Evolutionary conservation across 2,888 invertebrate species (phyloP).

Genomic region (Acanthosoma haemorrhoidale): DNA sequence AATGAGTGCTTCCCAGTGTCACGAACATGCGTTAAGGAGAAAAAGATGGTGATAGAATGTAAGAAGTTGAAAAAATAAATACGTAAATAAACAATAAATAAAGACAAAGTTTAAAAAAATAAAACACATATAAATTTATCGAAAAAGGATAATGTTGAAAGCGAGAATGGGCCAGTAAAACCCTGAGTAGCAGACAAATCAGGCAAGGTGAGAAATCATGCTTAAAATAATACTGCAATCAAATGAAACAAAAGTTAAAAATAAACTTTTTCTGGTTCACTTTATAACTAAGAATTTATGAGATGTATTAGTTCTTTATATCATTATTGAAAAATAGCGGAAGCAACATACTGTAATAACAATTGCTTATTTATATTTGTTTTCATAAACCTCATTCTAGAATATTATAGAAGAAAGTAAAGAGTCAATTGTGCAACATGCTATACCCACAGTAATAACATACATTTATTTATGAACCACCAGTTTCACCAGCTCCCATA

Average conservation of each 20-base stretch:
- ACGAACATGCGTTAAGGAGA: slow-evolving; percentile 18
- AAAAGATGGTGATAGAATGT: neutral
- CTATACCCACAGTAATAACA: too few species aligned
- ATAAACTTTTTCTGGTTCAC: neutral
- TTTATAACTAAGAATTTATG: too few species aligned
- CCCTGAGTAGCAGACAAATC: slow-evolving; percentile 11
- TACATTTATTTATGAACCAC: too few species aligned
- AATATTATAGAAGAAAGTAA: too few species aligned
- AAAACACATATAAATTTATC: neutral
- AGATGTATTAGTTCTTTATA: too few species aligned
- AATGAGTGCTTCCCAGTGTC: slow-evolving; percentile 26
- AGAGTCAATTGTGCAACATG: too few species aligned
- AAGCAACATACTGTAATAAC: too few species aligned
- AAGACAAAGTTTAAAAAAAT: neutral
- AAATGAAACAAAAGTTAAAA: neutral
- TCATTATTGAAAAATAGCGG: too few species aligned
- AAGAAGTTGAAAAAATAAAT: neutral
- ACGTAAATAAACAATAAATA: slow-evolving; percentile 8
- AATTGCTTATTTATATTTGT: too few species aligned
- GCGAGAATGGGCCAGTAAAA: neutral
- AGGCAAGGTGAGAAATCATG: slow-evolving; percentile 17
- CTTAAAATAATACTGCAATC: neutral
- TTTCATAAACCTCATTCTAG: too few species aligned
- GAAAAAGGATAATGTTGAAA: neutral
- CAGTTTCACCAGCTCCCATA: too few species aligned